phyloP scores from a whole-genome alignment of 1,140 invertebrate species.

The Philotrypesis tridentata region DNA sequence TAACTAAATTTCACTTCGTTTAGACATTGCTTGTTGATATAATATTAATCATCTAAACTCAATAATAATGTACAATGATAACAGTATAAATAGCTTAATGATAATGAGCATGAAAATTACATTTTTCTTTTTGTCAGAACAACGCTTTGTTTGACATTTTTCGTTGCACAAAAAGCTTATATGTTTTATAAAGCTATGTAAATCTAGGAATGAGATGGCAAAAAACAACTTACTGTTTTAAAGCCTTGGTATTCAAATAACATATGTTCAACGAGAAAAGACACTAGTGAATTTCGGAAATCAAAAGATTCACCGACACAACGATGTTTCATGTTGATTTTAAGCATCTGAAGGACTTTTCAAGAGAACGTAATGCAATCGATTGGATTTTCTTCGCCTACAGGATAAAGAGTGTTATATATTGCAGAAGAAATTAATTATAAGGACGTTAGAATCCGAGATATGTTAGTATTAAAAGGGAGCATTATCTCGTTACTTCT shows the following conservation, averaged over 20 bases:
- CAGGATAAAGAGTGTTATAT: neutral
- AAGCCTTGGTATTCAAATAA: neutral
- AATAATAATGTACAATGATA: neutral
- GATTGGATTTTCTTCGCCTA: neutral
- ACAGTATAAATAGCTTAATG: neutral
- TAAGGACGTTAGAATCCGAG: neutral
- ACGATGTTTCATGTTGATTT: neutral
- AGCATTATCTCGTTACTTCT: neutral
- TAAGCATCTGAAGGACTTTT: neutral
- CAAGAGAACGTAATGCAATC: neutral
- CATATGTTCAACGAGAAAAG: neutral
- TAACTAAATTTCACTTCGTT: neutral
- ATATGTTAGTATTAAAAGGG: constrained; percentile 1
- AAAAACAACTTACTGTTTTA: neutral
- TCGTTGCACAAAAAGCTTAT: neutral
- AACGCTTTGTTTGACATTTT: neutral
- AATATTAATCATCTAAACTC: neutral
- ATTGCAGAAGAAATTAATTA: neutral
- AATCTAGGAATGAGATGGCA: neutral
- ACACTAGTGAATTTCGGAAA: neutral
- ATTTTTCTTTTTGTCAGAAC: neutral
- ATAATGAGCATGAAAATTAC: neutral
- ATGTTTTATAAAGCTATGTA: neutral
- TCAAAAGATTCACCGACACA: too few species aligned
- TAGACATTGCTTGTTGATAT: neutral